Base-by-base conservation (phyloP, 2,888 invertebrate genomes). In the Oxytorus armatus region DNA sequence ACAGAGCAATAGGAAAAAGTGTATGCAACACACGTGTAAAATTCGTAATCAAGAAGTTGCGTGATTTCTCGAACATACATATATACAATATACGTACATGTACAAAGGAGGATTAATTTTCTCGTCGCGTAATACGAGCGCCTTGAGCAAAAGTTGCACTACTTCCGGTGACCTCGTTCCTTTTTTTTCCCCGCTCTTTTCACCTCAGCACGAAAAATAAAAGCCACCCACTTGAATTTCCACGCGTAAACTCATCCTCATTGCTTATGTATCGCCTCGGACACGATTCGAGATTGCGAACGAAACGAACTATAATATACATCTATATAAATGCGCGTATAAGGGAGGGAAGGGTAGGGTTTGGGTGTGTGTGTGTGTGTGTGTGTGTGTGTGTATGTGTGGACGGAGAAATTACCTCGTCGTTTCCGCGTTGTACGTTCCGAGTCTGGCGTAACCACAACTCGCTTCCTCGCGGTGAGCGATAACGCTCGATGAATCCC, bases 261-360 rank as follows among this genome's bases (percentile, higher is more conserved):
- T 80, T 80, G 68, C 68, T 76, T 80, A 80, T 80, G 80, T 80
- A 80, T 80, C 80, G 77, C 63, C n/a, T n/a, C n/a, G n/a, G n/a
- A n/a, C 39, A 33, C 53, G 72, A 61, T 63, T 73, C 42, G 49
- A 69, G 77, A 80, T 80, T 80, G 73, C 76, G 55, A 36, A 55
- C 16, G 39, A 61, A 51, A 57, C 66, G 47, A 36, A 25, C 57
- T 16, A 23, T 39, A 39, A 10, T 21, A 61, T 44, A 42, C 42
- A n/a, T 25, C 8, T 29, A 44, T 61, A 11, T 18, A 25, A 10
- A 11, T 23, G n/a, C n/a, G 11, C 33, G n/a, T 23, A 42, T 33
- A 4, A n/a, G n/a, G n/a, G n/a, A n/a, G n/a, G n/a, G n/a, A n/a
- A n/a, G n/a, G n/a, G n/a, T n/a, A n/a, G n/a, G n/a, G n/a, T n/a